Evolutionary conservation across 2,888 invertebrate species (phyloP).

Genomic region (Encarsia formosa): DNA sequence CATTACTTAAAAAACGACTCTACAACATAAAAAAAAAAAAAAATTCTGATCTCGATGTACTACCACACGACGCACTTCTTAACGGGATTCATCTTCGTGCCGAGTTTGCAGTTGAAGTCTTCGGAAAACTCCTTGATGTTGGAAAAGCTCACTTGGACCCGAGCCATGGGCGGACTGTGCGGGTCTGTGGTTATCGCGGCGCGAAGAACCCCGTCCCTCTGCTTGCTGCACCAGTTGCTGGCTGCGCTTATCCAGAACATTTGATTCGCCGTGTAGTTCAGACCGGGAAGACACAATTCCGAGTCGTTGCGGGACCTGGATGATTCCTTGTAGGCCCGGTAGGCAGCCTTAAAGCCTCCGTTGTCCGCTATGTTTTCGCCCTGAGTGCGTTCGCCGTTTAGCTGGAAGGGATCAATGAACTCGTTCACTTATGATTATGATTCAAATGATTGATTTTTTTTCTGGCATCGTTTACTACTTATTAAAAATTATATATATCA

Average conservation of each 20-base stretch:
- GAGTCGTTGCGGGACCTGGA: conserved; percentile 28
- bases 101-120: conserved; percentile 59
- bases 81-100: conserved; percentile 43
- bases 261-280: conserved; percentile 43
- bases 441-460: no score
- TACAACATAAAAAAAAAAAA: no score
- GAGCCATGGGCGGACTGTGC: conserved; percentile 16
- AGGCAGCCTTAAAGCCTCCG: conserved; percentile 54
- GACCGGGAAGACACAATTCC: conserved; percentile 37
- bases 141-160: conserved; percentile 48
- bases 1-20: no score
- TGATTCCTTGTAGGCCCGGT: conserved; percentile 47
- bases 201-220: conserved; percentile 17
- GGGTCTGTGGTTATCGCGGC: conserved; percentile 15
- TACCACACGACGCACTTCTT: conserved; percentile 34
- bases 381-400: conserved; percentile 70
- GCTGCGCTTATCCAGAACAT: conserved; percentile 49
- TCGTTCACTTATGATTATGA: no score
- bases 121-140: conserved; percentile 58
- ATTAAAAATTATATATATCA: no score
- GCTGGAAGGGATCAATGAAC: no score
- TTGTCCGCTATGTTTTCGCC: conserved; percentile 83
- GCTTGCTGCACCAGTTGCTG: conserved; percentile 29
- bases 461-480: no score
- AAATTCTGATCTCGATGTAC: conserved; percentile 36